Percentiles rank a stretch among this genome's conserved stretches.
These are phyloP conservation scores for Centropyge bicolor DNA, from an alignment of 2,797 vertebrate genomes.

Conservation along the genomic window DNA sequence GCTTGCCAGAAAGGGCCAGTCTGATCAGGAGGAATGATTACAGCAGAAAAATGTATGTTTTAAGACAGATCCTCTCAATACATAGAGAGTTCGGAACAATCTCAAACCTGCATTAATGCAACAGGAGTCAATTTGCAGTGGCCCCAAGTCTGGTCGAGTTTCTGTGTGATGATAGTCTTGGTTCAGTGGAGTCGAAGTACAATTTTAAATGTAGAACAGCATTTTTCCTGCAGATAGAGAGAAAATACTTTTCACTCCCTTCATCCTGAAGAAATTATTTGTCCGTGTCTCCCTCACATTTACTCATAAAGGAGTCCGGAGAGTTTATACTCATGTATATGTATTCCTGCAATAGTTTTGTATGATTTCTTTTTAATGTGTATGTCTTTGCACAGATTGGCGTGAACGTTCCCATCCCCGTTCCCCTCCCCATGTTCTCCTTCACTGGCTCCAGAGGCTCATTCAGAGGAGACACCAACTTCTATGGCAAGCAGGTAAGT, in stretches of 20 bases:
- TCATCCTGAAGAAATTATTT: background rate
- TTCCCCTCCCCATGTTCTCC: constrained; percentile 99
- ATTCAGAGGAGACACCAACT: constrained; percentile 98
- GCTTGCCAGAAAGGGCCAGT: background rate
- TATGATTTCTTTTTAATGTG: background rate
- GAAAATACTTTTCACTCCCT: background rate
- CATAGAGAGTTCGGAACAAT: background rate
- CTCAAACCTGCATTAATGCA: constrained; percentile 10
- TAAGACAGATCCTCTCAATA: background rate
- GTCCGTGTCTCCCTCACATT: background rate
- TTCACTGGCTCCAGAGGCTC: constrained; percentile 97
- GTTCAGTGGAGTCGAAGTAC: background rate
- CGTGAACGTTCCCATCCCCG: constrained; percentile 97
- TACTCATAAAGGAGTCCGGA: background rate
- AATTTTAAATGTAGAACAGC: background rate
- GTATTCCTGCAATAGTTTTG: background rate
- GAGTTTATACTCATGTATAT: background rate
- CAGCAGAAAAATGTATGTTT: background rate
- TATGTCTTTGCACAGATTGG: constrained; percentile 87
- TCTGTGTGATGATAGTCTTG: background rate
- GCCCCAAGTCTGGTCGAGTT: background rate
- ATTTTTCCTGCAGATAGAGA: background rate
- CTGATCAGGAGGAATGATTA: background rate
- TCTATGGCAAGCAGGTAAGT: constrained; percentile 98
- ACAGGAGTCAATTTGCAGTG: background rate